phyloP scores from a whole-genome alignment of 2,113 vertebrate species.

The Vulpes ferrilata region DNA sequence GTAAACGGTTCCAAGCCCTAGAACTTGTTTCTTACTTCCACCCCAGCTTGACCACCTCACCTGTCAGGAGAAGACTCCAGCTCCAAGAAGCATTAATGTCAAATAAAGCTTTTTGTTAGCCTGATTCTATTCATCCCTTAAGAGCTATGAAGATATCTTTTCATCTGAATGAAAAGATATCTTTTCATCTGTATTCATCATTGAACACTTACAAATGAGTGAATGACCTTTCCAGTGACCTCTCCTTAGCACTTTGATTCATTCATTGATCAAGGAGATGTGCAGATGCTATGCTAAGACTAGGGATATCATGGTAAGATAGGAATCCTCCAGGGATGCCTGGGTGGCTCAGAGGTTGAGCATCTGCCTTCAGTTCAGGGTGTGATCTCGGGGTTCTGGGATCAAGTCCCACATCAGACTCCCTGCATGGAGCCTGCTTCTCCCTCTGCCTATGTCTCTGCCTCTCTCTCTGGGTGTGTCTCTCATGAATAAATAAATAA shows the following conservation, averaged over 20 bases:
- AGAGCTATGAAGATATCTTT: background rate
- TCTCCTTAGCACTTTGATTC: background rate
- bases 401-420: too few relatives aligned
- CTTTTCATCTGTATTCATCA: background rate
- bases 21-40: background rate
- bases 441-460: too few relatives aligned
- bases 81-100: background rate
- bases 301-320: background rate
- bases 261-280: background rate
- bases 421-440: too few relatives aligned
- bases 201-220: conserved; percentile 34
- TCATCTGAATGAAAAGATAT: background rate
- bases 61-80: background rate
- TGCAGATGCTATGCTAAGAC: background rate
- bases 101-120: background rate
- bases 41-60: background rate
- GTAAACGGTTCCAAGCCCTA: background rate
- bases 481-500: too few relatives aligned
- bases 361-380: too few relatives aligned
- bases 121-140: conserved; percentile 12
- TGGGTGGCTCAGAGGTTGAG: too few relatives aligned
- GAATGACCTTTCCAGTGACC: background rate
- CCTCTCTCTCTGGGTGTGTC: too few relatives aligned
- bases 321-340: too few relatives aligned
- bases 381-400: too few relatives aligned